Base-by-base conservation (phyloP, 2,888 invertebrate species). In the Acrocyrtus sp. region DNA sequence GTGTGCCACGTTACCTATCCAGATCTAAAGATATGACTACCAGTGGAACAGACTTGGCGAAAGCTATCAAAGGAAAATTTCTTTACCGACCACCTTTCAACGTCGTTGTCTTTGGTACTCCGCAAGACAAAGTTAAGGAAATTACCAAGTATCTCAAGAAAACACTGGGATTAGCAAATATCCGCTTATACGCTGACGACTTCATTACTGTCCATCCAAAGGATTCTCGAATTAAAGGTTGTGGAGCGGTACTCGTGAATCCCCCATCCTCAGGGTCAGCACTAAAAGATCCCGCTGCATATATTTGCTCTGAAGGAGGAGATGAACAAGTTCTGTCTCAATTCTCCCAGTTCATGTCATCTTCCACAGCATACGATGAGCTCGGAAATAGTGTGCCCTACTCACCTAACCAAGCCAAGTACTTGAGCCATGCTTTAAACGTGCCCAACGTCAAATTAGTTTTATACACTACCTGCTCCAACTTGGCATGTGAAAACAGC, bases 221-320 rank as follows among this genome's bases (percentile, higher is more conserved):
- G 41, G 79, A 79, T 70, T 34, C 75, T 0, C 26, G 79, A 41
- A 53, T 79, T 2, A 66, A 69, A n/a, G 74, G 75, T 17, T 76
- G 74, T 51, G 74, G 73, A 29, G 79, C 76, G 10, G 74, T 79
- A 51, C 56, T 79, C 0, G 78, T 79, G 3, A 79, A 79, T 74
- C 78, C 79, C 12, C 79, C 79, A 0, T 78, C 78, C 0, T 75
- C 79, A 2, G 79, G 79, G 0, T 78, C 78, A 5, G 79, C 79
- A 6, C 66, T 79, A 15, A 79, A 78, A 57, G 79, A 79, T 63
- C 79, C 79, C 1, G 79, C 78, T 0, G 61, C 77, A 10, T 79
- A 78, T 50, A 68, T 79, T 50, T 78, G 78, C 27, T 74, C 78
- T 8, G 79, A 79, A 60, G 79, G 79, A 2, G 79, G 79, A 39